Base-by-base conservation (phyloP, 2,113 vertebrate genomes). In the Ceyx cyanopectus region DNA sequence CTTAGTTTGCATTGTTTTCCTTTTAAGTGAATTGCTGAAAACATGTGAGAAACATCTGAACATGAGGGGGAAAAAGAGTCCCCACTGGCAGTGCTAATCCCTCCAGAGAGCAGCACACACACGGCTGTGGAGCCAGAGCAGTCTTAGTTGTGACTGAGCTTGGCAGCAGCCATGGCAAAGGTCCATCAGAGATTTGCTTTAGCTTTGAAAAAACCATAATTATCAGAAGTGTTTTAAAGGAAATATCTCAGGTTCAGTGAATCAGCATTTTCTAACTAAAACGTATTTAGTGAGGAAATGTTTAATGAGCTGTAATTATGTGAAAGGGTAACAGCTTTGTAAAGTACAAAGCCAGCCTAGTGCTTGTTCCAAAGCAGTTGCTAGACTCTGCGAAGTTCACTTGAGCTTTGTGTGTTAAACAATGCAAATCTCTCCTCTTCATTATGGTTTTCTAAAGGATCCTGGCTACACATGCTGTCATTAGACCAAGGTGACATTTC, bases 261-360 rank as follows among this genome's bases (percentile, higher is more conserved):
- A 37, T 80, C 30, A 58, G 32, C 37, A 14, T 85, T 85, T 94
- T 81, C 78, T 73, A 91, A 70, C 12, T 18, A 82, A 87, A 91
- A 67, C 16, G 2, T 14, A 7, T 56, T 78, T 40, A 80, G 22
- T 29, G n/a, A 74, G 85, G 56, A 95, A 89, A 85, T 66, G 18
- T 85, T 94, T 91, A 91, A 94, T 81, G 17, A 77, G 15, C 27
- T 91, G 37, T 63, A 80, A 40, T 56, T 81, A 48, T 51, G 30
- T 73, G 50, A 43, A 86, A 89, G 32, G 23, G 17, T 54, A 92
- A 50, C 32, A 45, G 26, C 23, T 81, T 78, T 78, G 37, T 62
- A 19, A 94, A 89, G 41, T 61, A 14, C 50, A 77, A 84, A 91
- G 41, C 6, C 24, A 40, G 7, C 14, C 24, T 73, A 8, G 37